These are phyloP conservation scores for Tachycineta bicolor DNA, from an alignment of 2,113 vertebrate species.

Conservation along the genomic window DNA sequence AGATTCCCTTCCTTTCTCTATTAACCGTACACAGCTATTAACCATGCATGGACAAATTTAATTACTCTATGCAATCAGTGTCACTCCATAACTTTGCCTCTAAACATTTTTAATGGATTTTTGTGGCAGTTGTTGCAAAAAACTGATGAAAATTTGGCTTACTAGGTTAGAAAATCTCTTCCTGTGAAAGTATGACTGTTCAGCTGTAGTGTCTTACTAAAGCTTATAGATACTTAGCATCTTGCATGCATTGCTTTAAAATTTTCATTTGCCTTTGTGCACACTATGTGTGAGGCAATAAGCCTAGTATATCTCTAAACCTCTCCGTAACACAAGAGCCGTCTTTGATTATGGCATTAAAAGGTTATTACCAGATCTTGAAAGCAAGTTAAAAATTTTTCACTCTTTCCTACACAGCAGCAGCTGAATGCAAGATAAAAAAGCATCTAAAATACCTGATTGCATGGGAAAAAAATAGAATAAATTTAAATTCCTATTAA, in stretches of 20 bases:
- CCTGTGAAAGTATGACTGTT: neutral
- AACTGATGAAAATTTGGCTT: neutral
- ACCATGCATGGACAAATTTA: slow-evolving; percentile 17
- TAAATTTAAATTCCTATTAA: neutral
- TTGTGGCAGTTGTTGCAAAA: neutral
- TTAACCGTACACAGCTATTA: neutral
- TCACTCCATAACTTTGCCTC: slow-evolving; percentile 2
- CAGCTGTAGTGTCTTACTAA: neutral
- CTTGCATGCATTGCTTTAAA: neutral
- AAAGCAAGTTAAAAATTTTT: neutral
- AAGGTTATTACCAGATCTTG: fast-evolving
- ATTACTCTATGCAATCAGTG: slow-evolving; percentile 7
- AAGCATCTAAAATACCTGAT: neutral
- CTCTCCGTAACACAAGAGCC: neutral
- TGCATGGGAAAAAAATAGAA: neutral
- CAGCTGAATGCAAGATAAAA: neutral
- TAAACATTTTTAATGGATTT: slow-evolving; percentile 9
- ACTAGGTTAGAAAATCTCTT: neutral
- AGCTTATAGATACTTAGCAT: neutral
- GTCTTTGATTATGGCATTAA: neutral
- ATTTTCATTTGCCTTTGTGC: neutral
- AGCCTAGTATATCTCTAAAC: neutral
- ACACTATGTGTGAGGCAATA: neutral
- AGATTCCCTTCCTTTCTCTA: neutral
- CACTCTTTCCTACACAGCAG: neutral